phyloP scores from a whole-genome alignment of 2,797 vertebrate genomes.

The Euphonia xanthogaster region DNA sequence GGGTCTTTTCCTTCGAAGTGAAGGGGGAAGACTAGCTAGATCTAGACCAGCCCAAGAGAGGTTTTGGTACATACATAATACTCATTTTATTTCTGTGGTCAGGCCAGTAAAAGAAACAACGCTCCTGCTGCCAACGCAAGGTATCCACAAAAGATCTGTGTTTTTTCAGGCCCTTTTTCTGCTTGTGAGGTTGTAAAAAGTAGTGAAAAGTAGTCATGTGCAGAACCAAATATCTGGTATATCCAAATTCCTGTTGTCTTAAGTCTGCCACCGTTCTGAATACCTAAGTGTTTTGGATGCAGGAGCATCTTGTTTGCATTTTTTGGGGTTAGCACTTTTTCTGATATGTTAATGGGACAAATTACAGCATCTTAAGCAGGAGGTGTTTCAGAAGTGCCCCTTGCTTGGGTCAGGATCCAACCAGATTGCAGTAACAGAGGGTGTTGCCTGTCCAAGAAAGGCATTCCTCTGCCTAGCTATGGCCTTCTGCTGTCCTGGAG shows the following conservation, averaged over 20 bases:
- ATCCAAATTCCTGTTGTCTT: fast-evolving
- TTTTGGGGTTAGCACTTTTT: neutral
- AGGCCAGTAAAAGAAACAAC: neutral
- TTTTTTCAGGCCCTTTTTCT: neutral
- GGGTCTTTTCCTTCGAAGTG: neutral
- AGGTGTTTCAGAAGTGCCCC: neutral
- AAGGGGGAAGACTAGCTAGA: neutral
- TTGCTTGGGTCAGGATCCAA: neutral
- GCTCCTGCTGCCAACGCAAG: fast-evolving
- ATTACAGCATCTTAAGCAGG: neutral
- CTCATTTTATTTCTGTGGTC: neutral
- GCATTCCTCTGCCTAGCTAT: neutral
- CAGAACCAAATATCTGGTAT: neutral
- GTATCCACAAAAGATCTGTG: neutral
- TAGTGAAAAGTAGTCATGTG: neutral
- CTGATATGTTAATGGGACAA: neutral
- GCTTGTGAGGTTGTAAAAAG: neutral
- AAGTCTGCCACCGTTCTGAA: fast-evolving
- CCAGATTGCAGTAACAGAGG: neutral
- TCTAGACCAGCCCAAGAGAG: neutral
- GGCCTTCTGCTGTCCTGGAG: neutral
- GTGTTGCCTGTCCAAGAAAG: neutral
- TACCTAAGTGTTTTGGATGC: neutral
- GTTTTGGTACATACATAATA: neutral
- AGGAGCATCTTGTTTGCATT: neutral